Evolutionary conservation across 2,797 vertebrate species (phyloP), one percentile per base, ranked within the genome.

Genomic region (Loris lydekkerianus): DNA sequence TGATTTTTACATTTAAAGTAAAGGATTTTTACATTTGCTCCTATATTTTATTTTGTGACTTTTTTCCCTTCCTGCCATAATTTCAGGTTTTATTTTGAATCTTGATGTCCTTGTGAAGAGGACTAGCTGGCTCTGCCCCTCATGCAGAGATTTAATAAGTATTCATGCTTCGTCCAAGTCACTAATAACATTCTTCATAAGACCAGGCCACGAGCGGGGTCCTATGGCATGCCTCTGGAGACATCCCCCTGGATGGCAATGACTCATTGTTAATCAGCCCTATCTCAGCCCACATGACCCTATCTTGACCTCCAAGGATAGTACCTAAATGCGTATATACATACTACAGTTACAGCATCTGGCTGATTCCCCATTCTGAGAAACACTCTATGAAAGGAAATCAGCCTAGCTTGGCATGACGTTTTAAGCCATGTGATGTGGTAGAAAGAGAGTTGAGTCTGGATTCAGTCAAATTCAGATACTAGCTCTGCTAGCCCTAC

Each of bases 1-100:
- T 93, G 40, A 78, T 94, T 77, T 93, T 94, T 69, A 86, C 82
- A 90, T 77, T 94, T 58, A 73, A 77, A 91, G 80, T 46, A 94
- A 86, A 96, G 29, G 8, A 37, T 25, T 77, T 73, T 89, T 70
- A 37, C n/a, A 53, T 88, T 76, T 43, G 21, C 7, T 80, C 46
- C 27, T 87, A 4, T 58, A 4, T 73, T 93, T 89, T 70, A 43
- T 31, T 81, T 77, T 60, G 29, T 43, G 25, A 67, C 53, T 87
- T 80, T 94, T 43, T 65, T 82, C 43, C 77, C 31, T 90, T 77
- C 70, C 40, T 89, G 76, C 17, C 23, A 20, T 72, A 34, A 34
- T 81, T 92, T 63, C 17, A 78, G 84, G 37, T 7, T 83, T 69
- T 53, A 18, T 31, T 82, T 76, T 31, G 15, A 84, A 78, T 40